Percentiles rank a stretch among this genome's conserved stretches.
Evolutionary conservation across 2,888 invertebrate species (phyloP).

Genomic region (Agonopterix alstromeriana): DNA sequence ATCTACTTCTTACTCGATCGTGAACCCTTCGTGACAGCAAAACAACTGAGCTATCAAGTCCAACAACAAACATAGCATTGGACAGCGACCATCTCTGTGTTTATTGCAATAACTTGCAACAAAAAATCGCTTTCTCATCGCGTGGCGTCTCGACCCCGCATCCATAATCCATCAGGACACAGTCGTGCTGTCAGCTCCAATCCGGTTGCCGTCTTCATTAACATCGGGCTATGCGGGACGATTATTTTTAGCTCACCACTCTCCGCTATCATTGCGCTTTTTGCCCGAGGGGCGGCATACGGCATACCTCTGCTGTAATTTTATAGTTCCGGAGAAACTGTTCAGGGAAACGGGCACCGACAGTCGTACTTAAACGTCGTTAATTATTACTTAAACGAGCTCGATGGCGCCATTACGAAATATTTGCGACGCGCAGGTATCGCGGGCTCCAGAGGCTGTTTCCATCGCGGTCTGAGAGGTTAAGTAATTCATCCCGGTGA

Average conservation of each 20-base stretch:
- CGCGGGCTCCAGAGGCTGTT: background rate
- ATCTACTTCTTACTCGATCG: too few species aligned
- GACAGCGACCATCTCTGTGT: background rate
- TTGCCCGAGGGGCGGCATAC: slow-evolving; percentile 19
- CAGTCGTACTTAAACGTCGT: slow-evolving; percentile 36
- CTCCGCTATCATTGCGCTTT: slow-evolving; percentile 41
- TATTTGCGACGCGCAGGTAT: slow-evolving; percentile 28
- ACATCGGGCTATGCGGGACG: slow-evolving; percentile 22
- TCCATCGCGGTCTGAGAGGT: slow-evolving; percentile 12
- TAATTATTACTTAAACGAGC: slow-evolving; percentile 48
- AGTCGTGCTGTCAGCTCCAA: slow-evolving; percentile 31
- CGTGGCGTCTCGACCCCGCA: background rate
- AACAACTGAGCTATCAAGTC: too few species aligned
- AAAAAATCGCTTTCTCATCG: slow-evolving; percentile 5
- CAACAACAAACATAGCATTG: background rate
- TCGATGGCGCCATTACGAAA: slow-evolving; percentile 50
- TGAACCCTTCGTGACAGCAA: too few species aligned
- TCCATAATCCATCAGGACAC: slow-evolving; percentile 28
- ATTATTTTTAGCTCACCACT: slow-evolving; percentile 44
- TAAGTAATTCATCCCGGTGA: slow-evolving; percentile 39
- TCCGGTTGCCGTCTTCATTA: slow-evolving; percentile 47
- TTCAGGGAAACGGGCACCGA: slow-evolving; percentile 33
- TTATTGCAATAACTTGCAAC: background rate
- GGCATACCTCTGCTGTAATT: slow-evolving; percentile 41
- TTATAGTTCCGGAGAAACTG: slow-evolving; percentile 63